Evolutionary conservation across 2,797 vertebrate species (phyloP).

Genomic region (Geotrypetes seraphini): DNA sequence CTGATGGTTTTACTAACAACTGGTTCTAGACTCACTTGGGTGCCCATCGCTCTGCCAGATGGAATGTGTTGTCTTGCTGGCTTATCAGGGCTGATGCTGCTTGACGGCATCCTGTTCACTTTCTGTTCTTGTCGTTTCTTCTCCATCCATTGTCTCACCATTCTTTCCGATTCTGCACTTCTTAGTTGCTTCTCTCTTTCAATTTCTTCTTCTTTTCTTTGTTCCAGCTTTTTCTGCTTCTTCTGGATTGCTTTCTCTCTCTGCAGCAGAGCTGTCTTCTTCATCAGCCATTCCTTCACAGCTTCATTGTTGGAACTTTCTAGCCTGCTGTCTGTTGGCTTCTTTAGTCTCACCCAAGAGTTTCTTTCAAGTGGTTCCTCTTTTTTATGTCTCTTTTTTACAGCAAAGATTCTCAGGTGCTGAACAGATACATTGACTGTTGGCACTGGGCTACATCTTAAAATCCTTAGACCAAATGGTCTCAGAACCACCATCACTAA

Average conservation of each 20-base stretch:
- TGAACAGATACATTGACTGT: neutral
- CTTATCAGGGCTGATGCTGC: no score
- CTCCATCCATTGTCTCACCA: conserved; percentile 2
- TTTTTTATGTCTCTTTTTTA: neutral
- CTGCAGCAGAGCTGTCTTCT: neutral
- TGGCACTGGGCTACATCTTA: neutral
- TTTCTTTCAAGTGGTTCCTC: neutral
- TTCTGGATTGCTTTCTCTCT: neutral
- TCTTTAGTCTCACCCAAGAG: no score
- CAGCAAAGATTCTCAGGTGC: neutral
- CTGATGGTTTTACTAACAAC: no score
- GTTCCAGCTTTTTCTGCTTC: neutral
- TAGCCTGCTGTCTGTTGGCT: neutral
- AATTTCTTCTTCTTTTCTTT: neutral
- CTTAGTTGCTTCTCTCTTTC: neutral
- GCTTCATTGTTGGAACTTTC: neutral
- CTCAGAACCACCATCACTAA: no score
- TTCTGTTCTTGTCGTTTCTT: neutral
- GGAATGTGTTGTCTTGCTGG: no score
- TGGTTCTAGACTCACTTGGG: no score
- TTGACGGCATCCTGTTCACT: no score
- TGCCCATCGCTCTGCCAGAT: no score
- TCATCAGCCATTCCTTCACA: neutral
- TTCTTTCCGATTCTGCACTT: no score
- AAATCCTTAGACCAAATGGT: neutral